phyloP scores from a whole-genome alignment of 2,888 invertebrate species.

The Acheta domesticus region DNA sequence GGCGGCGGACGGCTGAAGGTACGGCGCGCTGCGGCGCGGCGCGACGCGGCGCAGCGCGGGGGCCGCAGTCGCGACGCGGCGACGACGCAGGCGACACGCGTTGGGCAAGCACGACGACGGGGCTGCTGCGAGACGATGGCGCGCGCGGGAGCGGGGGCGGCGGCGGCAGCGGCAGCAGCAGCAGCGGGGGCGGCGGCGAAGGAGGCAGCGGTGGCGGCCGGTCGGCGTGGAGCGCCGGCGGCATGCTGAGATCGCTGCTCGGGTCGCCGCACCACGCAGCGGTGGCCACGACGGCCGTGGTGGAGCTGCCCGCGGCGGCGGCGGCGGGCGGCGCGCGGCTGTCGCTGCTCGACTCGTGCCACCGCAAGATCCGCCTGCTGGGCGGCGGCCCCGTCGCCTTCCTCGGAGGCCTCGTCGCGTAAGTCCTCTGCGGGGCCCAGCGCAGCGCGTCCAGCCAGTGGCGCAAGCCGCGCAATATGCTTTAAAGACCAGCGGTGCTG shows the following conservation, averaged over 20 bases:
- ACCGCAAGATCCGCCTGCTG: constrained; percentile 67
- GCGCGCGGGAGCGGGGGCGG: too few relatives aligned
- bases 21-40: constrained; percentile 42
- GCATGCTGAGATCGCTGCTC: constrained; percentile 53
- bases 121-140: background rate
- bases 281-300: constrained; percentile 40
- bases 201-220: constrained; percentile 20
- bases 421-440: constrained; percentile 48
- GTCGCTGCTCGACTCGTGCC: constrained; percentile 68
- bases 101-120: background rate
- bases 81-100: constrained; percentile 19
- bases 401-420: constrained; percentile 68
- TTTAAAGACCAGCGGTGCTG: background rate
- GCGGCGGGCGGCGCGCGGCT: constrained; percentile 49
- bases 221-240: constrained; percentile 41
- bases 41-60: constrained; percentile 34
- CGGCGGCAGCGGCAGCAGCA: too few relatives aligned
- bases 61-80: constrained; percentile 34
- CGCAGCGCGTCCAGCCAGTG: background rate
- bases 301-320: constrained; percentile 50
- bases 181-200: background rate
- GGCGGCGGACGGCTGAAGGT: constrained; percentile 37
- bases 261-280: constrained; percentile 41
- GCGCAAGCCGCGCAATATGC: background rate
- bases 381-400: constrained; percentile 64